Evolutionary conservation across 2,888 invertebrate species (phyloP).

Genomic region (Himalopsyche kuldschensis): DNA sequence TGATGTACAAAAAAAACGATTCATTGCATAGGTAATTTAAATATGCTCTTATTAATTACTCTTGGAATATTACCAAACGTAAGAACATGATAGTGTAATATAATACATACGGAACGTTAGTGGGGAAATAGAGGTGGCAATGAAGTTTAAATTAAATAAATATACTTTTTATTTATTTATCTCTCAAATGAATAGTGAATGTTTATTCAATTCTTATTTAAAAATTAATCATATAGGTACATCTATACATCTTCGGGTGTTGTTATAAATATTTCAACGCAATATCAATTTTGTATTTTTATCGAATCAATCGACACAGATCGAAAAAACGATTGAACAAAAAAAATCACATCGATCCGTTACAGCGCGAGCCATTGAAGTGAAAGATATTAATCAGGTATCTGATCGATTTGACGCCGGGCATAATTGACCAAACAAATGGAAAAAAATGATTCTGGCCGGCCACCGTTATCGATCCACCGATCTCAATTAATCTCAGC

Average conservation of each 20-base stretch:
- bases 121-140: too few species aligned
- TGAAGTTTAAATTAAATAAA: too few species aligned
- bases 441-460: background rate
- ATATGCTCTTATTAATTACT: too few species aligned
- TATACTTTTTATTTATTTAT: too few species aligned
- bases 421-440: conserved; percentile 23
- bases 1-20: too few species aligned
- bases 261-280: background rate
- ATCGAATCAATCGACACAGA: background rate
- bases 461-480: conserved; percentile 14
- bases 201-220: too few species aligned
- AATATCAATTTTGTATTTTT: background rate
- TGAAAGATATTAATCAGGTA: conserved; percentile 21
- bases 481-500: conserved; percentile 20
- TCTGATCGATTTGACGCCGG: conserved; percentile 19
- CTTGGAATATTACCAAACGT: too few species aligned
- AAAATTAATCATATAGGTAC: background rate
- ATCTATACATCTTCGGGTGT: background rate
- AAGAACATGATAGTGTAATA: too few species aligned
- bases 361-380: conserved; percentile 1
- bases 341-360: background rate
- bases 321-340: background rate
- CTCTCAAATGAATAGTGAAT: too few species aligned
- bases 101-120: too few species aligned
- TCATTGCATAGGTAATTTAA: too few species aligned